A percentile compares a stretch with the other conserved stretches of the same genome.
phyloP scores from a whole-genome alignment of 2,113 vertebrate species.

The Petroica traversi region DNA sequence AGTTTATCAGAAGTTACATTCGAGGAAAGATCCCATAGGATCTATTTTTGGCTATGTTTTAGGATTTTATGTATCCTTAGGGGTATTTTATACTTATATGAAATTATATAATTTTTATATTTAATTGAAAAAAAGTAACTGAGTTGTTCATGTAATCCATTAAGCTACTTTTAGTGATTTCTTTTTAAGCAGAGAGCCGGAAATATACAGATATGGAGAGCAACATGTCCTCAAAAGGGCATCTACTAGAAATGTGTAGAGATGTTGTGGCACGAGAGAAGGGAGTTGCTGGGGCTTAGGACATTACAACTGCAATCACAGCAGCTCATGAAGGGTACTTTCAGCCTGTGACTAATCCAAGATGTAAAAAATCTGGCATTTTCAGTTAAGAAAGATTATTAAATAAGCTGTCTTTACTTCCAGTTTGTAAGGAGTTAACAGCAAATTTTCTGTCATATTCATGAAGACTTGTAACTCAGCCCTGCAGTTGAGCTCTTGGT shows the following conservation, averaged over 20 bases:
- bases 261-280: not conserved
- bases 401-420: not conserved
- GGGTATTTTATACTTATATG: no score
- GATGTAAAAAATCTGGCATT: fast-evolving
- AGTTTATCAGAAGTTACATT: not conserved
- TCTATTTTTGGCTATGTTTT: not conserved
- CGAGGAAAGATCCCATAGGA: not conserved
- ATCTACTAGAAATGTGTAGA: not conserved
- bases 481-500: not conserved
- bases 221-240: not conserved
- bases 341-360: not conserved
- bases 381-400: not conserved
- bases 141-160: not conserved
- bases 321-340: not conserved
- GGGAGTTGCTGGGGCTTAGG: not conserved
- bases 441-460: not conserved
- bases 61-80: not conserved
- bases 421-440: not conserved
- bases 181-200: not conserved
- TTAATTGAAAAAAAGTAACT: not conserved
- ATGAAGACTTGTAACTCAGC: not conserved
- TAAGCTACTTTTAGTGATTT: not conserved
- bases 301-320: not conserved
- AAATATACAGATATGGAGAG: not conserved
- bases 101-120: not conserved